These are phyloP conservation scores for Dinocampus coccinellae DNA, from an alignment of 2,888 invertebrate genomes.

Conservation along the genomic window DNA sequence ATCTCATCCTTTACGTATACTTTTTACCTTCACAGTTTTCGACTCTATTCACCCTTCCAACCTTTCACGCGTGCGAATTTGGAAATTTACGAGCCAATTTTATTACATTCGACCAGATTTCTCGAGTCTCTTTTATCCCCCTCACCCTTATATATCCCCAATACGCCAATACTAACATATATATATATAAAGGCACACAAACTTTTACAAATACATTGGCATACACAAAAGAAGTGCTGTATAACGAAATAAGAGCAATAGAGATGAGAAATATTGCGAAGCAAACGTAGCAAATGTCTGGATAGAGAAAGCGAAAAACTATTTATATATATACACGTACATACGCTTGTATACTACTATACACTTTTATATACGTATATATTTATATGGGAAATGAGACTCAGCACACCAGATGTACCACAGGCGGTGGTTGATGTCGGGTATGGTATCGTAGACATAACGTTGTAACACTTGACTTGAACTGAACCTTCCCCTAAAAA, in stretches of 20 bases:
- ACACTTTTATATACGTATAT: neutral
- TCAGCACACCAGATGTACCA: slow-evolving; percentile 56
- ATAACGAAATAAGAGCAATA: slow-evolving; percentile 11
- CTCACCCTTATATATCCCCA: neutral
- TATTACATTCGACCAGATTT: slow-evolving; percentile 51
- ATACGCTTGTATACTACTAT: neutral
- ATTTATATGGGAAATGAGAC: slow-evolving; percentile 44
- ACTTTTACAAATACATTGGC: too few species aligned
- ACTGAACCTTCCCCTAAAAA: slow-evolving; percentile 6
- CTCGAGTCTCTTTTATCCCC: slow-evolving; percentile 42
- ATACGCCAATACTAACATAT: neutral
- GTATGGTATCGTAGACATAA: slow-evolving; percentile 40
- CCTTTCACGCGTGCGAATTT: slow-evolving; percentile 43
- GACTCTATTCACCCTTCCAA: too few species aligned
- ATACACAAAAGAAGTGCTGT: neutral
- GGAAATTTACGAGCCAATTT: slow-evolving; percentile 56
- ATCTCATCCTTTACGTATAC: neutral
- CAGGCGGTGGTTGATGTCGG: slow-evolving; percentile 48
- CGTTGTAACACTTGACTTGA: slow-evolving; percentile 48
- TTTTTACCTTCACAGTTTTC: slow-evolving; percentile 12
- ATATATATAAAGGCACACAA: neutral
- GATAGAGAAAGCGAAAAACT: slow-evolving; percentile 25
- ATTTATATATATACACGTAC: slow-evolving; percentile 23
- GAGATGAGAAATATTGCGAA: slow-evolving; percentile 24
- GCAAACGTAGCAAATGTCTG: slow-evolving; percentile 21